Evolutionary conservation across 2,888 invertebrate genomes (phyloP), one percentile per base, ranked within the genome.

Genomic region (Drosophila monieri): DNA sequence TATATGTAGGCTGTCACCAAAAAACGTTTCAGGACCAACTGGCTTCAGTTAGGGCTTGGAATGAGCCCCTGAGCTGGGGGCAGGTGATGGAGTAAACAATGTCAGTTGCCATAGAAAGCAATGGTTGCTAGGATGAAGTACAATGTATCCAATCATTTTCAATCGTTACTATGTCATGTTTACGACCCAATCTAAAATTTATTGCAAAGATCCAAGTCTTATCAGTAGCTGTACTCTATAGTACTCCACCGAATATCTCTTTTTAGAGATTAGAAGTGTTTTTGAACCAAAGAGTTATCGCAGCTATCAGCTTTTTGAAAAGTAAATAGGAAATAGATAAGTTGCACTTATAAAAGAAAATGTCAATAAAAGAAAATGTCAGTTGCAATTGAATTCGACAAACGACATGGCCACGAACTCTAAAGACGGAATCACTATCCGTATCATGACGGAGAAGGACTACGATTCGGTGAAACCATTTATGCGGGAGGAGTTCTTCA

Each of bases 401-500:
- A 35, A 2, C 9, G 12, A 12, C 10, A 49, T 49, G 49, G 3
- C 32, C 1, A 6, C 21, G 18, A 49, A 15, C 48, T 18, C 69
- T 1, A 68, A 64, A 15, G 43, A 70, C 51, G 78, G 73, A n/a
- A 59, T 79, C 2, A 56, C 43, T n/a, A 55, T 78, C 3, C 67
- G 79, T 9, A 23, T 60, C 1, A 79, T 79, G 77, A 23, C 25
- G 5, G 44, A 58, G 15, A 48, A 51, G 23, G 78, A 78, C 35
- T 78, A 77, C 21, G 27, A 25, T n/a, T 12, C 12, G 1, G 62
- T 75, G 0, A 79, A 75, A 25, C 12, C 14, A 2, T 68, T 75
- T n/a, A 55, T 77, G 67, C 46, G 59, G 0, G 52, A 32, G 1
- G 67, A 78, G 14, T 79, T 79, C 43, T 75, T 59, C 9, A 79